Percentiles rank a stretch among this genome's conserved stretches.
Evolutionary conservation across 1,140 invertebrate genomes (phyloP).

Genomic region (Diachasmimorpha longicaudata): DNA sequence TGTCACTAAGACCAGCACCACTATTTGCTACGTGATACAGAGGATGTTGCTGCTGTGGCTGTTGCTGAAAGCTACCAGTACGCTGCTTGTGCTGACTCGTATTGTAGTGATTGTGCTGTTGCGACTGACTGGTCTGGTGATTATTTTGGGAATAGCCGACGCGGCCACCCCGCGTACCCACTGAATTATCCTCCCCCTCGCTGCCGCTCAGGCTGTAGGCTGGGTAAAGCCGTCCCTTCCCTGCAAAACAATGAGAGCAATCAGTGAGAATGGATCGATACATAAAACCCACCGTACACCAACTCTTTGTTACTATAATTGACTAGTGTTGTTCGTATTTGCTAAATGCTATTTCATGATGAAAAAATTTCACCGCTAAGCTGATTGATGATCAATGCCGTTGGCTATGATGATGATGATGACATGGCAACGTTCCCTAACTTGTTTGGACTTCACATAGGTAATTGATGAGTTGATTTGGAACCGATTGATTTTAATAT

Average conservation of each 20-base stretch:
- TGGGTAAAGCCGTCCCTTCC: constrained; percentile 76
- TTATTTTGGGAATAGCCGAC: constrained; percentile 46
- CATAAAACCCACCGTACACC: background rate
- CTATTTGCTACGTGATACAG: constrained; percentile 62
- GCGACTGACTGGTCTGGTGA: constrained; percentile 53
- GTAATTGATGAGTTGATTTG: too few relatives aligned
- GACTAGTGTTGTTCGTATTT: background rate
- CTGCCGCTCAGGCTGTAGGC: constrained; percentile 70
- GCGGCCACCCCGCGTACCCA: constrained; percentile 46
- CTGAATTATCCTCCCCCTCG: constrained; percentile 68
- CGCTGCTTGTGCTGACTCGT: constrained; percentile 47
- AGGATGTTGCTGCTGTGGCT: constrained; percentile 55
- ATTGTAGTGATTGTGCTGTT: constrained; percentile 48
- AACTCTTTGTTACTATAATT: background rate
- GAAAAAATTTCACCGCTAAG: background rate
- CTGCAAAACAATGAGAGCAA: constrained; percentile 51
- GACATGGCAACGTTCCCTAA: background rate
- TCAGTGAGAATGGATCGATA: constrained; percentile 27
- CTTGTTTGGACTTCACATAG: too few relatives aligned
- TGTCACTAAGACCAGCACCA: constrained; percentile 73
- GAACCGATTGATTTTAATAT: too few relatives aligned
- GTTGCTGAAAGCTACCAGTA: constrained; percentile 38
- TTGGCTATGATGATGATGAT: background rate
- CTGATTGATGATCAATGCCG: background rate
- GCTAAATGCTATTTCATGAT: background rate